Evolutionary conservation across 2,113 vertebrate genomes (phyloP), one percentile per base, ranked within the genome.

Genomic region (Mormyrus lacerda): DNA sequence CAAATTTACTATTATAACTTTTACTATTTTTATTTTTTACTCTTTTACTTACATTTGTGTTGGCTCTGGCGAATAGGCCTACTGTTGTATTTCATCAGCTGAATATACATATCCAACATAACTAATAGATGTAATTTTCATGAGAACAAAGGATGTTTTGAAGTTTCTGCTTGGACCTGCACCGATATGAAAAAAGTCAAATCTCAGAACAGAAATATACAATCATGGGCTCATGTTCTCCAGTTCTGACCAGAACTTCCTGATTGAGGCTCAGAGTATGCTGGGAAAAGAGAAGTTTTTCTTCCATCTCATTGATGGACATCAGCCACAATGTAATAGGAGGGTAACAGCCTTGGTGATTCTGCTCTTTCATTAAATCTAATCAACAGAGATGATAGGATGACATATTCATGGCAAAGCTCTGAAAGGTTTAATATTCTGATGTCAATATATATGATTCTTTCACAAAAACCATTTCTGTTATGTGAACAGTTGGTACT

Each of bases 301-400:
- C 42, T 82, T 45, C 15, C 6, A 15, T 42, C 42, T 39, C 17
- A 35, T 6, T 19, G 35, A 42, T 42, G 39, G 76, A 44, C 76
- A 82, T 21, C 31, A 82, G 39, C 39, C 31, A 82, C 76, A 45
- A 82, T 44, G 92, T 91, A 93, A 91, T 89, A 44, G 90, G 89
- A 87, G 90, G 73, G 90, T 90, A 61, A 87, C 91, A 91, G 88
- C 92, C 93, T 95, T 94, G 92, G 91, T 89, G 88, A 91, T 92
- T 90, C 90, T 93, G 84, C 84, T 47, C 39, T 88, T 90, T 90
- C 90, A 31, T 73, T 13, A 73, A 94, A 93, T 92, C 35, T 92
- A 93, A 92, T 92, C 87, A 90, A 82, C 76, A 2, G 76, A 44
- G 39, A 24, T 82, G 76, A 82, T 44, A 82, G 42, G 35, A 82